These are phyloP conservation scores for Danaus melanippus DNA, from an alignment of 1,140 invertebrate genomes.

Conservation along the genomic window DNA sequence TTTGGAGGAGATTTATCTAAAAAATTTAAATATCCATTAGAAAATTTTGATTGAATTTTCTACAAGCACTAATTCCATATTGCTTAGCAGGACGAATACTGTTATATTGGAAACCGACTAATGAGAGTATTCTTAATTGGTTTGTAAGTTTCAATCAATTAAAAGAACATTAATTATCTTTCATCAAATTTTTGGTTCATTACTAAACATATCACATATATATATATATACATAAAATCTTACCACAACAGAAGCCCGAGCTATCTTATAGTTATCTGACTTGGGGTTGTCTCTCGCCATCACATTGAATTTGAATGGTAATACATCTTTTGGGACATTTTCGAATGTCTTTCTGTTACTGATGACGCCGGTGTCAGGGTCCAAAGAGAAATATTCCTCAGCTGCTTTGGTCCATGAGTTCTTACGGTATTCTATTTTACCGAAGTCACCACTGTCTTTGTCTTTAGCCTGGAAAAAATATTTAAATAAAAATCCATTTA, in stretches of 20 bases:
- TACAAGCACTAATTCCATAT: too few relatives aligned
- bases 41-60: too few relatives aligned
- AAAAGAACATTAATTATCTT: too few relatives aligned
- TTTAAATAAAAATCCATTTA: neutral
- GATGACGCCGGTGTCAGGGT: constrained; percentile 81
- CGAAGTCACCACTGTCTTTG: constrained; percentile 85
- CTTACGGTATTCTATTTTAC: constrained; percentile 82
- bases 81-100: too few relatives aligned
- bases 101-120: too few relatives aligned
- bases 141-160: too few relatives aligned
- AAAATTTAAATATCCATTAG: constrained; percentile 16
- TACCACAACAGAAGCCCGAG: constrained; percentile 77
- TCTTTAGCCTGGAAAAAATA: constrained; percentile 78
- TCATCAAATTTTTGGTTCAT: too few relatives aligned
- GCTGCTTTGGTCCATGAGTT: constrained; percentile 73
- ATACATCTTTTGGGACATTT: constrained; percentile 72
- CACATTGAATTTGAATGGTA: constrained; percentile 84
- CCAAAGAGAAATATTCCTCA: constrained; percentile 82
- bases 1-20: constrained; percentile 65
- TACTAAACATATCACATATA: too few relatives aligned
- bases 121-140: too few relatives aligned
- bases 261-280: constrained; percentile 74
- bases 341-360: constrained; percentile 81
- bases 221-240: constrained; percentile 25
- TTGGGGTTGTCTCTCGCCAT: constrained; percentile 84